phyloP scores from a whole-genome alignment of 2,888 invertebrate genomes.

The Asteroscopus sphinx region DNA sequence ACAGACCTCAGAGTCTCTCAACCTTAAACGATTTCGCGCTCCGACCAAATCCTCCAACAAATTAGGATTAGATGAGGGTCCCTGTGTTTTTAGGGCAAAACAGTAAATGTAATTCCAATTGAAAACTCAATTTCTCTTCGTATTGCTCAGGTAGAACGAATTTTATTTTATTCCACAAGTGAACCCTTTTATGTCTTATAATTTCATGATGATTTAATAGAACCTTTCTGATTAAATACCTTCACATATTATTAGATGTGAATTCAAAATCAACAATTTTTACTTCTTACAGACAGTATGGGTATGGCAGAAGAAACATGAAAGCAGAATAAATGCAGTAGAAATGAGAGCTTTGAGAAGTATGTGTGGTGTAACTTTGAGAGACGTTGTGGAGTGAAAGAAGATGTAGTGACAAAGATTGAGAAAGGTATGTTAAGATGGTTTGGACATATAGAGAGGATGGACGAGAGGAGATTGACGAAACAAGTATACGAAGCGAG shows the following conservation, averaged over 20 bases:
- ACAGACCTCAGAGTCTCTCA: slow-evolving; percentile 55
- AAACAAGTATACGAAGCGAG: too few relatives aligned
- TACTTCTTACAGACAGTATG: too few relatives aligned
- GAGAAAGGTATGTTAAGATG: too few relatives aligned
- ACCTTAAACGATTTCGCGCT: slow-evolving; percentile 71
- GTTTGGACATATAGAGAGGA: too few relatives aligned
- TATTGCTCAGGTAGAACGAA: slow-evolving; percentile 61
- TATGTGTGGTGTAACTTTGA: too few relatives aligned
- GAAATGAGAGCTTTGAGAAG: too few relatives aligned
- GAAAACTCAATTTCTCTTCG: slow-evolving; percentile 71
- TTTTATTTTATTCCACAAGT: slow-evolving; percentile 50
- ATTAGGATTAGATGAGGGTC: slow-evolving; percentile 82
- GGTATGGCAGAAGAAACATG: too few relatives aligned
- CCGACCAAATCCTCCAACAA: slow-evolving; percentile 79
- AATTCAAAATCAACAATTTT: too few relatives aligned
- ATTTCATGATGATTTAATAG: slow-evolving; percentile 45
- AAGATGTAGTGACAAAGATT: too few relatives aligned
- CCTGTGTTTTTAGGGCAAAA: slow-evolving; percentile 76
- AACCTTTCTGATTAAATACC: slow-evolving; percentile 35
- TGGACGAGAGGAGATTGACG: too few relatives aligned
- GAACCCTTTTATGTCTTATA: slow-evolving; percentile 47
- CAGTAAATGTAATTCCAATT: slow-evolving; percentile 75
- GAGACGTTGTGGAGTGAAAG: too few relatives aligned
- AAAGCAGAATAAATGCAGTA: too few relatives aligned
- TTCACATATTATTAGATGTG: slow-evolving; percentile 7